Evolutionary conservation across 2,113 vertebrate species (phyloP).

Genomic region (Melanerpes aurifrons): DNA sequence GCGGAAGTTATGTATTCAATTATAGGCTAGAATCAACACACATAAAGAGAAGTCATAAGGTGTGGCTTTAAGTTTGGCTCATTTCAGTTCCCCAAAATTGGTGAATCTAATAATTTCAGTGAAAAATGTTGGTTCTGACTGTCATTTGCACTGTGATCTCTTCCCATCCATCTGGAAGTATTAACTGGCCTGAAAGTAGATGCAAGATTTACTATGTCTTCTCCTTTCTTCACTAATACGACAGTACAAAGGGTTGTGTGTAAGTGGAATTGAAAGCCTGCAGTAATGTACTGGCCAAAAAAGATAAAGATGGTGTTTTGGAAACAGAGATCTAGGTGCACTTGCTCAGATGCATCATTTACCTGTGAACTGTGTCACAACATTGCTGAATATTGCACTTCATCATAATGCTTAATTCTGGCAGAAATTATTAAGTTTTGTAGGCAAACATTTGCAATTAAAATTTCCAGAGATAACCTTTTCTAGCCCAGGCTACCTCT

Average conservation of each 20-base stretch:
- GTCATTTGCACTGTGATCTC: constrained; percentile 3
- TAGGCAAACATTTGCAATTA: neutral
- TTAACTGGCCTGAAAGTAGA: neutral
- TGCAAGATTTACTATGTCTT: neutral
- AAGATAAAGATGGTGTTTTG: neutral
- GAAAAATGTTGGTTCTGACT: neutral
- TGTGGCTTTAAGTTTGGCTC: neutral
- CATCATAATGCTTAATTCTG: neutral
- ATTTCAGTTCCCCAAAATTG: neutral
- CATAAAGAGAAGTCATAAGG: neutral
- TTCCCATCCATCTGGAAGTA: neutral
- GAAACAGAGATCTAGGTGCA: neutral
- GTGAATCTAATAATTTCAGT: neutral
- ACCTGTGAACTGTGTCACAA: neutral
- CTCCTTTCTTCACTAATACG: neutral
- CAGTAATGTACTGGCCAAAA: neutral
- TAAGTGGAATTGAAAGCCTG: neutral
- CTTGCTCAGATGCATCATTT: neutral
- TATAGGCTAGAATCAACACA: neutral
- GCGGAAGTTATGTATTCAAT: neutral
- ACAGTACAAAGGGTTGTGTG: neutral
- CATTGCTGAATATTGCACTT: neutral
- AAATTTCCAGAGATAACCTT: neutral
- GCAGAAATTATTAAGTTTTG: neutral
- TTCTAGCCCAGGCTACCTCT: neutral